Base-by-base conservation (phyloP, 2,113 vertebrate species). In the Nycticryphes semicollaris region DNA sequence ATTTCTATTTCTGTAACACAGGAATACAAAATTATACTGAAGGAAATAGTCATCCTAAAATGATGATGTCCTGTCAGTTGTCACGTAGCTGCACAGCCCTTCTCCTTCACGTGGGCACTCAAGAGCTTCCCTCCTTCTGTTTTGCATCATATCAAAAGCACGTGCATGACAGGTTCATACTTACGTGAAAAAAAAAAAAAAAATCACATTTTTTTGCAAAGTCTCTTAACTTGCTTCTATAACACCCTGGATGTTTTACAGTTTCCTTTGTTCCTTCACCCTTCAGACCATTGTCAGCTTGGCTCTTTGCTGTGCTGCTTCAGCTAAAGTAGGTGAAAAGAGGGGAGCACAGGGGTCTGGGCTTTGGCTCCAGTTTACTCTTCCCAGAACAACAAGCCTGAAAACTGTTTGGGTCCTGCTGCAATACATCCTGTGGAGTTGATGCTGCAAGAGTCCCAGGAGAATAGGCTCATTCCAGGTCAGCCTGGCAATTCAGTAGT, bases 361-460 rank as follows among this genome's bases (percentile, higher is more conserved):
- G 17, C 25, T 93, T 94, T 75, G 76, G 14, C 23, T 86, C 60
- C 27, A 84, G 12, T 54, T 47, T 64, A 57, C 25, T 51, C 51
- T 81, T 94, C 70, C 41, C 90, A 92, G 81, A 91, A 73, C 74
- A 93, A 89, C 94, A 12, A 94, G 39, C 19, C 51, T 39, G n/a
- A 56, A 64, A 89, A 77, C 7, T 64, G 35, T 68, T 73, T 37
- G 8, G 6, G 51, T 90, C 62, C 77, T 45, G 20, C 68, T 86
- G 54, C 47, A 62, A 8, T 4, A 43, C 4, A 7, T 41, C 10
- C 82, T 56, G 43, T 43, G 41, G n/a, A 77, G n/a, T 5, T 33
- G 47, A 31, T 3, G 2, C 10, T 91, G 64, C 60, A 47, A 43
- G 59, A 87, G 24, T 77, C 43, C 35, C 13, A 84, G 43, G 57